Conservation (phyloP, 2,888 invertebrate genomes). For the Hemaris fuciformis region DNA sequence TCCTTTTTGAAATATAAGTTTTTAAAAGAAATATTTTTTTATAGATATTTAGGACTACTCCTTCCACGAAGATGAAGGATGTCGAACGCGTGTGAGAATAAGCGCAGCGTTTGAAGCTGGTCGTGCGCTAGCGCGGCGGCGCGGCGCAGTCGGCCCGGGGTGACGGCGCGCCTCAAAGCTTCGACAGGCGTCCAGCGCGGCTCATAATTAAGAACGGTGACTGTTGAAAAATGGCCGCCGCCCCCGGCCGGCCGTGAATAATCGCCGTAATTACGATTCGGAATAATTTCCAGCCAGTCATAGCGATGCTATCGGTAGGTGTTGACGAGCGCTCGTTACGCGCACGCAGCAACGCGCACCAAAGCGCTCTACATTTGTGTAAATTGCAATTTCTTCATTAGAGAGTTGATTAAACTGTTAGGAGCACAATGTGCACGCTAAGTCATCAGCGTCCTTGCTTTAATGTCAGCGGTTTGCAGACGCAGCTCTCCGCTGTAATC, state of each 20-base stretch:
- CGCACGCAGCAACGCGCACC: conserved; percentile 60
- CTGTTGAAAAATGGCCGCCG: conserved; percentile 82
- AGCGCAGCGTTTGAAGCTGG: conserved; percentile 35
- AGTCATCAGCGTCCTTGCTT: background rate
- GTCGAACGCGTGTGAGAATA: conserved; percentile 27
- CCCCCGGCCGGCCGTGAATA: conserved; percentile 82
- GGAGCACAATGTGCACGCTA: background rate
- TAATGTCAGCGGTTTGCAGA: background rate
- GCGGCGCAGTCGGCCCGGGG: conserved; percentile 61
- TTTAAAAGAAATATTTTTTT: too few species aligned
- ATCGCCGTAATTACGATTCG: conserved; percentile 81
- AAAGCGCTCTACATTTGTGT: conserved; percentile 45
- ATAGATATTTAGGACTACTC: background rate
- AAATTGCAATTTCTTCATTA: conserved; percentile 65
- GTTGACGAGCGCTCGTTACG: conserved; percentile 80
- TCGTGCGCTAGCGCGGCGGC: conserved; percentile 55
- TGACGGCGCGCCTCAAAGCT: conserved; percentile 80
- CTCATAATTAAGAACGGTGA: conserved; percentile 82
- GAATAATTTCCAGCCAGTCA: conserved; percentile 82
- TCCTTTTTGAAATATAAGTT: too few species aligned
- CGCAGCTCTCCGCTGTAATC: background rate
- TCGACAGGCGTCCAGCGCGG: conserved; percentile 80
- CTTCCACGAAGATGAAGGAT: background rate
- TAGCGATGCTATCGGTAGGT: conserved; percentile 81
- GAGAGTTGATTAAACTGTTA: conserved; percentile 13